These are phyloP conservation scores for Sminthurinus aureus DNA, from an alignment of 2,888 invertebrate species.

Conservation along the genomic window DNA sequence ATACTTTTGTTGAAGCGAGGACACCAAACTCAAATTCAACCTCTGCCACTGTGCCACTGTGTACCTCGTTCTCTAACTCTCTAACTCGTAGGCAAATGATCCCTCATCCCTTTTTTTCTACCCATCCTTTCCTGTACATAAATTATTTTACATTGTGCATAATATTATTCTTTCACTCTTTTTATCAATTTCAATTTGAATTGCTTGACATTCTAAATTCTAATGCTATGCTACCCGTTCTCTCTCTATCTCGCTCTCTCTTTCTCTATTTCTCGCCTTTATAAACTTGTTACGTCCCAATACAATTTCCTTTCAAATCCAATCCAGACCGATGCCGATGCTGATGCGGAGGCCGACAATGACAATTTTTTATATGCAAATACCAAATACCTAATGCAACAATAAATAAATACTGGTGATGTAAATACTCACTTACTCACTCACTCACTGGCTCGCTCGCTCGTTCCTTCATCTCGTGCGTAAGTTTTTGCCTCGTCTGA, in stretches of 20 bases:
- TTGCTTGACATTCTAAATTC: conserved; percentile 30
- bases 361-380: not conserved
- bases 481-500: too few relatives aligned
- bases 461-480: not conserved
- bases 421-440: not conserved
- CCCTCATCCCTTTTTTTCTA: not conserved
- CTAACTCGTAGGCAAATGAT: not conserved
- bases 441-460: not conserved
- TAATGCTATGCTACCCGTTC: conserved; percentile 21
- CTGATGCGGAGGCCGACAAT: not conserved
- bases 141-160: not conserved
- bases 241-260: not conserved
- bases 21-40: not conserved
- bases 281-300: conserved; percentile 21
- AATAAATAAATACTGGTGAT: not conserved
- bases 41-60: conserved; percentile 16
- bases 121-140: not conserved
- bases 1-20: not conserved
- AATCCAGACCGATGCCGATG: not conserved
- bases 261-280: conserved; percentile 9
- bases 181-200: conserved; percentile 19
- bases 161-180: conserved; percentile 14
- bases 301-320: conserved; percentile 9
- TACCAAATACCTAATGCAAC: not conserved
- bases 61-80: too few relatives aligned